Base-by-base conservation (phyloP, 2,888 invertebrate genomes). In the Acleris emargana region DNA sequence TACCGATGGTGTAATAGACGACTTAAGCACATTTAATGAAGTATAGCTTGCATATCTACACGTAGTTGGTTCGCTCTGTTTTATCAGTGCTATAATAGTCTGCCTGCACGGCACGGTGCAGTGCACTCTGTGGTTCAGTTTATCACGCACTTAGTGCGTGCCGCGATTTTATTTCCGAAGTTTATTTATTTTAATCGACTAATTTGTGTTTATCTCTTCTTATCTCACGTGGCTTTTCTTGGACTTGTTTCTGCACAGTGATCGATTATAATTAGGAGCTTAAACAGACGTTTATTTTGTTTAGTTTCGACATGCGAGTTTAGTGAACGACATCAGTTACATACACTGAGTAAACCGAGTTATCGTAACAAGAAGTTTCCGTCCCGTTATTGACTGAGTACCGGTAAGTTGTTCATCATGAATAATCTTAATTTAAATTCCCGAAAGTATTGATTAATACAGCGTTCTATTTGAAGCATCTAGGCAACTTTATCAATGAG, bases 91-190 rank as follows among this genome's bases (percentile, higher is more conserved):
- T 32, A 32, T 32, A 9, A 32, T 32, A 32, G 9, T 32, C 32
- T 22, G 22, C 20, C 20, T 20, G 3, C 25, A 28, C 25, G 25
- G 32, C 32, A 32, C 9, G 32, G 32, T 32, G 32, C 32, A 32
- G 32, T 32, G 32, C 32, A 32, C 9, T 38, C 13, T 38, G 13
- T 38, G 38, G 13, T 4, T 38, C 13, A 38, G 32, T 38, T 18
- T 17, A 42, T 47, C 59, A 60, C 60, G 64, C 54, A 50, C 2
- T 16, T n/a, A 13, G 43, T 17, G 64, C 64, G 64, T 64, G 64
- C 50, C 6, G 55, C 4, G 43, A 25, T 11, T 25, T 50, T 42
- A 54, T 50, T 60, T 64, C 28, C 17, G 54, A 18, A 47, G 22
- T 50, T 64, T 43, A 60, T 45, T 64, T 20, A 50, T 51, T 54